Evolutionary conservation across 1,140 invertebrate genomes (phyloP).

Genomic region (Alviniconcha marisindica): DNA sequence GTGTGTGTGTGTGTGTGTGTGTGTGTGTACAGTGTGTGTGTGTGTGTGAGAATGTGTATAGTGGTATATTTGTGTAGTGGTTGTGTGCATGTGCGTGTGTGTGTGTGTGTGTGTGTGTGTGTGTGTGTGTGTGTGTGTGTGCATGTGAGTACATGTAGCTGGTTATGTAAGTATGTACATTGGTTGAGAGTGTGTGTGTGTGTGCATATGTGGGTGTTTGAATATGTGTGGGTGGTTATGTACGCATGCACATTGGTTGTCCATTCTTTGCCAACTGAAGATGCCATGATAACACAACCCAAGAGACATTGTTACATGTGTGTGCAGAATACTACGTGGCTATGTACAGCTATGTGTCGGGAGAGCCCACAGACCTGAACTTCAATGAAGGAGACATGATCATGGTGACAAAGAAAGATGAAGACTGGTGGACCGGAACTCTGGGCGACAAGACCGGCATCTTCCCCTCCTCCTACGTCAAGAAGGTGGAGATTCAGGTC

Average conservation of each 20-base stretch:
- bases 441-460: slow-evolving; percentile 91
- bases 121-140: background rate
- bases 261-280: too few species aligned
- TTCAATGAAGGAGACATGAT: slow-evolving; percentile 95
- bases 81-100: background rate
- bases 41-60: too few species aligned
- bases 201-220: too few species aligned
- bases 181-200: too few species aligned
- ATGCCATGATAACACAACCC: too few species aligned
- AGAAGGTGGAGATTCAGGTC: slow-evolving; percentile 70
- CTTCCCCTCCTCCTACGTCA: slow-evolving; percentile 86
- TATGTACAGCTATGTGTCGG: slow-evolving; percentile 82
- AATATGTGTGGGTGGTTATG: background rate
- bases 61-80: background rate
- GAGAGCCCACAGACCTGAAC: slow-evolving; percentile 92
- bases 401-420: slow-evolving; percentile 80
- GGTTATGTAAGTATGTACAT: too few species aligned
- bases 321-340: slow-evolving; percentile 86
- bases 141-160: too few species aligned
- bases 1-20: too few species aligned
- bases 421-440: slow-evolving; percentile 98
- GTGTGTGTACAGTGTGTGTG: too few species aligned
- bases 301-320: background rate
- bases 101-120: background rate
- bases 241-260: background rate